These are phyloP conservation scores for Mastigias papua DNA, from an alignment of 30 jellyfish, hydroid and myxozoan genomes.

Conservation along the genomic window DNA sequence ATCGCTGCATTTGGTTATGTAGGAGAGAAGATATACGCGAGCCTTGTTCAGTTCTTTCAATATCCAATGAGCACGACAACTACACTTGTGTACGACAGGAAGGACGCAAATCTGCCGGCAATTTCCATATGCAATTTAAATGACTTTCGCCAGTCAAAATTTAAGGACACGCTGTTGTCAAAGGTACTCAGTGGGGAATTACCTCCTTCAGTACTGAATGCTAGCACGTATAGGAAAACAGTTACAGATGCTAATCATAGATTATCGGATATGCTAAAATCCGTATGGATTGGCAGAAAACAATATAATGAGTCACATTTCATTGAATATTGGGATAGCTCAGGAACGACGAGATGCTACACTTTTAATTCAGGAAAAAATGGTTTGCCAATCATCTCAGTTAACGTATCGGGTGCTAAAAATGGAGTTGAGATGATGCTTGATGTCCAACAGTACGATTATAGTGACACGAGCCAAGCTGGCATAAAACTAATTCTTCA, in stretches of 20 bases:
- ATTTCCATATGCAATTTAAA: constrained; percentile 89
- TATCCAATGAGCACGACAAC: constrained; percentile 93
- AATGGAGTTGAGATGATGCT: constrained; percentile 48
- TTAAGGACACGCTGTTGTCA: constrained; percentile 71
- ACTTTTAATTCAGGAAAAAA: constrained; percentile 89
- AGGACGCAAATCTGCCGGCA: constrained; percentile 84
- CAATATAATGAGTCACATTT: constrained; percentile 56
- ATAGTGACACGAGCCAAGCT: constrained; percentile 61
- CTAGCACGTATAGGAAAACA: constrained; percentile 54
- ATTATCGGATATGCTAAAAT: constrained; percentile 77
- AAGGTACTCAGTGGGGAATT: too few relatives aligned
- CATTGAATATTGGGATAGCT: constrained; percentile 65
- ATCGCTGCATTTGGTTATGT: constrained; percentile 79
- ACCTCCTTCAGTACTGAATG: constrained; percentile 1
- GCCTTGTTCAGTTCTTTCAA: constrained; percentile 66
- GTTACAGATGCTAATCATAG: constrained; percentile 75
- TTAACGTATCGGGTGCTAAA: constrained; percentile 70
- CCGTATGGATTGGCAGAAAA: constrained; percentile 20
- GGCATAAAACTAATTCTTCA: constrained; percentile 86
- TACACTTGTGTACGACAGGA: constrained; percentile 56
- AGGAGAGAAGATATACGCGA: constrained; percentile 76
- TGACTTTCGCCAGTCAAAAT: constrained; percentile 73
- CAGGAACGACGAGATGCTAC: constrained; percentile 84
- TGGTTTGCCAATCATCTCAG: constrained; percentile 34
- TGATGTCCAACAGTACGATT: constrained; percentile 89